phyloP scores from a whole-genome alignment of 2,888 invertebrate species.

The Hydroisotoma schaefferi region DNA sequence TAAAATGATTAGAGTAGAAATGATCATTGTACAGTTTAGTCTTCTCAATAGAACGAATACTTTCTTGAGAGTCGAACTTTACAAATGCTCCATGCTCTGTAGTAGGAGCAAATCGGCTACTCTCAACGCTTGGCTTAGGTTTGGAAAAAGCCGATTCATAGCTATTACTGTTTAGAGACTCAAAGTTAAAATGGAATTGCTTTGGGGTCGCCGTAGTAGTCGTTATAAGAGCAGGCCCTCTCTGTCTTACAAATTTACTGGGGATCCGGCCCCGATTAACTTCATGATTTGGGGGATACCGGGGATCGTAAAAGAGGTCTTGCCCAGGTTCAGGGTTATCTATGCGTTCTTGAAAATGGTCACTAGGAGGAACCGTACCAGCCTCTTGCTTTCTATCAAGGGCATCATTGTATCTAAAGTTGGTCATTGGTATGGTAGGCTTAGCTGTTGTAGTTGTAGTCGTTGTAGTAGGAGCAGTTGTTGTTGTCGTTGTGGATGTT shows the following conservation, averaged over 20 bases:
- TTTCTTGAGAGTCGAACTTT: slow-evolving; percentile 28
- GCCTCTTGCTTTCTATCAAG: slow-evolving; percentile 8
- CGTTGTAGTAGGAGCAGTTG: slow-evolving; percentile 16
- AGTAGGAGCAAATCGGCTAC: slow-evolving; percentile 8
- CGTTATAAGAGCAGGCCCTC: slow-evolving; percentile 2
- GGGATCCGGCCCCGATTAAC: slow-evolving; percentile 38
- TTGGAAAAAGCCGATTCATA: not conserved
- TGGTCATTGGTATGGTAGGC: slow-evolving; percentile 15
- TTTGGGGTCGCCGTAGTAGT: slow-evolving; percentile 10
- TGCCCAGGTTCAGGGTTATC: not conserved
- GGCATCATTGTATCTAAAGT: slow-evolving; percentile 25
- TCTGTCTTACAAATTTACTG: slow-evolving; percentile 25
- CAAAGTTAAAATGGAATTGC: slow-evolving; percentile 4
- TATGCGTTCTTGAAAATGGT: not conserved
- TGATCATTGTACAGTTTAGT: slow-evolving; percentile 32
- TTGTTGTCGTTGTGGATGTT: slow-evolving; percentile 13
- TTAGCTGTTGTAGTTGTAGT: slow-evolving; percentile 23
- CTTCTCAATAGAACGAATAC: slow-evolving; percentile 9
- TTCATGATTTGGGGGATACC: slow-evolving; percentile 46
- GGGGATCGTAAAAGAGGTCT: slow-evolving; percentile 37
- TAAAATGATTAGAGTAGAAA: slow-evolving; percentile 39
- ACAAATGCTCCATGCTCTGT: slow-evolving; percentile 13
- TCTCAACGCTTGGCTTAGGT: slow-evolving; percentile 6
- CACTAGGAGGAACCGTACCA: slow-evolving; percentile 6
- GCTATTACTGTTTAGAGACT: not conserved